These are phyloP conservation scores for Phlogophora meticulosa DNA, from an alignment of 2,888 invertebrate genomes.

Conservation along the genomic window DNA sequence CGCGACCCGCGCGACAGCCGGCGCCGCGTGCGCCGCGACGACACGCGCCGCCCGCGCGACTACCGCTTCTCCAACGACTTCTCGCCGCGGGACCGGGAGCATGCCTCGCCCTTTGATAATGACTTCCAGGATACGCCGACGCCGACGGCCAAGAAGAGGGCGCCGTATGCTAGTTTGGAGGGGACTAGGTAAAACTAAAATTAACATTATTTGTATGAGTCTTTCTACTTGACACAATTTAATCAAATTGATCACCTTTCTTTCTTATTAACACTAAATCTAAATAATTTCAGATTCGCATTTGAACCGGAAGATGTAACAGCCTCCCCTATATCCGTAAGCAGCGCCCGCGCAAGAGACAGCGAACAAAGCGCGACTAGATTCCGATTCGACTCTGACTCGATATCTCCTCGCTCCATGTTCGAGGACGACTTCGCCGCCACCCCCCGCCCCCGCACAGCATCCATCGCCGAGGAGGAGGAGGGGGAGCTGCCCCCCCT, in stretches of 20 bases:
- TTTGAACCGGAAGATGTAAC: conserved; percentile 84
- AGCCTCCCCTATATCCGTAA: conserved; percentile 81
- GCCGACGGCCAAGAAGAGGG: conserved; percentile 78
- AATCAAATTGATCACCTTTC: no score
- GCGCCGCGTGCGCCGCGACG: conserved; percentile 71
- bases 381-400: conserved; percentile 88
- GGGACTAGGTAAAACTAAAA: conserved; percentile 78
- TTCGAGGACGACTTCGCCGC: conserved; percentile 94
- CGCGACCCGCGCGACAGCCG: conserved; percentile 74
- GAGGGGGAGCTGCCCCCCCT: conserved; percentile 84
- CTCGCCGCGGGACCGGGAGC: conserved; percentile 88
- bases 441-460: conserved; percentile 81
- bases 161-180: conserved; percentile 83
- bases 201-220: no score
- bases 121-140: conserved; percentile 90
- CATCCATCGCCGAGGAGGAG: conserved; percentile 88
- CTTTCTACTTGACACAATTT: no score
- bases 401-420: conserved; percentile 85
- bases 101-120: conserved; percentile 92
- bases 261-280: not conserved
- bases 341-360: conserved; percentile 79
- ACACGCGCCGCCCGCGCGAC: conserved; percentile 76
- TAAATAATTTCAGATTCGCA: conserved; percentile 75
- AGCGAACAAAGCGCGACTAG: conserved; percentile 81
- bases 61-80: conserved; percentile 92